A percentile compares a stretch with the other conserved stretches of the same genome.
Evolutionary conservation across 2,888 invertebrate species (phyloP).

Genomic region (Heteromurus nitidus): DNA sequence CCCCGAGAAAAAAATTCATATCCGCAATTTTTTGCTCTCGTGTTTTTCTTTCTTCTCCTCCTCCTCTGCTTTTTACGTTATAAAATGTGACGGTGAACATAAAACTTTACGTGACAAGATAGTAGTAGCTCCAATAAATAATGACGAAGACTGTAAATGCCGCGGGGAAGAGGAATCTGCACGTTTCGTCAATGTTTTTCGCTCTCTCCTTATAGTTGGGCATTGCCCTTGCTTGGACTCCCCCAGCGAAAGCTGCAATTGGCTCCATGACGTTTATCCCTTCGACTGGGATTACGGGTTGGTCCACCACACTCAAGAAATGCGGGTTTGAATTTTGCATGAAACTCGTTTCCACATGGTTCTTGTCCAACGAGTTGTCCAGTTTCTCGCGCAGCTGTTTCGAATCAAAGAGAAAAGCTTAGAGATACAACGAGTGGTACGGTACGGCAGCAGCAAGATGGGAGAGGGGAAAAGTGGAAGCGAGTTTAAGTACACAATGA

Average conservation of each 20-base stretch:
- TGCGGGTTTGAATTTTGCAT: conserved; percentile 64
- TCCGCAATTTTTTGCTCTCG: not conserved
- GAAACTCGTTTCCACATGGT: conserved; percentile 69
- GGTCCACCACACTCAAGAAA: conserved; percentile 65
- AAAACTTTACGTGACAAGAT: conserved; percentile 53
- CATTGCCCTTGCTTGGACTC: conserved; percentile 47
- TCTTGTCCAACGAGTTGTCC: conserved; percentile 62
- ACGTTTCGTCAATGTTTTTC: conserved; percentile 76
- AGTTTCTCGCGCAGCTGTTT: conserved; percentile 57
- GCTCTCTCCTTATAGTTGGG: conserved; percentile 73
- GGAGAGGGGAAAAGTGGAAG: not conserved
- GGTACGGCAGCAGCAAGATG: not conserved
- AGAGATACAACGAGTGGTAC: not conserved
- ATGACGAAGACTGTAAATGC: conserved; percentile 77
- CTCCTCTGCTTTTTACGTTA: not conserved
- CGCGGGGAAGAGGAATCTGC: conserved; percentile 76
- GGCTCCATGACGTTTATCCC: conserved; percentile 70
- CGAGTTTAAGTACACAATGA: conserved; percentile 25
- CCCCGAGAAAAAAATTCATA: not conserved
- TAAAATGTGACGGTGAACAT: conserved; percentile 6
- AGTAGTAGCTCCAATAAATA: conserved; percentile 77
- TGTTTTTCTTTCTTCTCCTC: not conserved
- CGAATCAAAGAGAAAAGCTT: conserved; percentile 17
- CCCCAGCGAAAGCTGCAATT: conserved; percentile 53
- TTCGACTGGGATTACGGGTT: conserved; percentile 68